Conservation (phyloP, 1,140 invertebrate genomes). For the Drosophila navojoa region DNA sequence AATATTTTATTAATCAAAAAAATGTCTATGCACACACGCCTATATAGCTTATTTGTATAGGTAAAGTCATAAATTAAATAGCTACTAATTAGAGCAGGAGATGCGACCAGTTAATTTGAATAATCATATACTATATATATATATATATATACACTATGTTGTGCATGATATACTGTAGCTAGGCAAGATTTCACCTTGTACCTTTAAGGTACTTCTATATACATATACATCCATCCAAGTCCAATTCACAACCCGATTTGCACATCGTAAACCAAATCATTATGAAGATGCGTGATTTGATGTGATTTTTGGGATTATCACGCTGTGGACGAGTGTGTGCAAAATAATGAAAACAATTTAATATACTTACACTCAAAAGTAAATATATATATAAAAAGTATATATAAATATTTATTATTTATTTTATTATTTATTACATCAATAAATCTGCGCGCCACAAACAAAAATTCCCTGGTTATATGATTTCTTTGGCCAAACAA, state of each 20-base stretch:
- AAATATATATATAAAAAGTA: not conserved
- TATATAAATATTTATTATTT: not conserved
- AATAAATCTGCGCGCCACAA: constrained; percentile 9
- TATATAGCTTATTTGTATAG: too few relatives aligned
- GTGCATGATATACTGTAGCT: constrained; percentile 1
- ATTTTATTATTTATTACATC: not conserved
- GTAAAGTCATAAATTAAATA: not conserved
- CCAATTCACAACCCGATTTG: constrained; percentile 37
- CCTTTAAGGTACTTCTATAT: constrained; percentile 21
- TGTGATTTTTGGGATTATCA: constrained; percentile 26
- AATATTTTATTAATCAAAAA: not conserved
- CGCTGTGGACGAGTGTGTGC: constrained; percentile 21
- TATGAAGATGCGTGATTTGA: constrained; percentile 58
- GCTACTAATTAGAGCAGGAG: not conserved
- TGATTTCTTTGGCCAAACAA: constrained; percentile 11
- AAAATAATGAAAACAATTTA: not conserved
- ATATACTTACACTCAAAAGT: not conserved
- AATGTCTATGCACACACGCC: not conserved
- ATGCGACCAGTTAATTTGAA: not conserved
- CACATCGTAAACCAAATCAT: constrained; percentile 62
- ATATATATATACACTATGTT: not conserved
- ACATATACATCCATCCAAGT: too few relatives aligned
- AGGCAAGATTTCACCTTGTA: constrained; percentile 52
- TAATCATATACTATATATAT: constrained; percentile 7
- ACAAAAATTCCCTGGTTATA: constrained; percentile 16